phyloP scores from a whole-genome alignment of 2,888 invertebrate species.

The Trachelus stipa region DNA sequence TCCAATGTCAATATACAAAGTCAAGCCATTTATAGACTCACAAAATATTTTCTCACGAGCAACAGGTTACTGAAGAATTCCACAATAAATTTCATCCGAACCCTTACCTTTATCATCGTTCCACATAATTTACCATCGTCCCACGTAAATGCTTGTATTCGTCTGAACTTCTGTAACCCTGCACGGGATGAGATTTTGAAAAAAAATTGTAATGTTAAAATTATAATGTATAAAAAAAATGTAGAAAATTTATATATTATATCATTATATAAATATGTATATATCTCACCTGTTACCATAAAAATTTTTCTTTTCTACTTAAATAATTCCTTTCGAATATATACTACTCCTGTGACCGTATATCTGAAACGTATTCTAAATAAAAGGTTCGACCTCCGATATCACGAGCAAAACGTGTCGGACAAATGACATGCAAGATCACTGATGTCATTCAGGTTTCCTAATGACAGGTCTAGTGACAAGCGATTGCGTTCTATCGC shows the following conservation, averaged over 20 bases:
- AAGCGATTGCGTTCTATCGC: background rate
- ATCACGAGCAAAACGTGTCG: background rate
- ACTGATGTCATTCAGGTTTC: background rate
- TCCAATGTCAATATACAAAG: background rate
- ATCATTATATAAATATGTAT: no score
- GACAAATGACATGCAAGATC: background rate
- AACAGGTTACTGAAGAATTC: background rate
- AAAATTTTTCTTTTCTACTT: background rate
- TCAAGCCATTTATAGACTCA: background rate
- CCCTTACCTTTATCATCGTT: background rate
- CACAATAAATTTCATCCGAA: background rate
- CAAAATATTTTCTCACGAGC: background rate
- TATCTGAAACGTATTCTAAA: background rate
- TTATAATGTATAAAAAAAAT: no score
- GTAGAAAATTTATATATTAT: no score
- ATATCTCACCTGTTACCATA: background rate
- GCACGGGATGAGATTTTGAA: background rate
- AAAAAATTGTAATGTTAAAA: no score
- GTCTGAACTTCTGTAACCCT: background rate
- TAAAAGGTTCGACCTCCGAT: background rate
- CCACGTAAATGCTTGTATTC: background rate
- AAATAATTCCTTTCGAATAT: background rate
- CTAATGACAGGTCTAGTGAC: background rate
- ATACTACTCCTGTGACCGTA: background rate
- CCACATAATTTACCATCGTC: background rate